Evolutionary conservation across 2,797 vertebrate species (phyloP).

Genomic region (Peromyscus nudipes): DNA sequence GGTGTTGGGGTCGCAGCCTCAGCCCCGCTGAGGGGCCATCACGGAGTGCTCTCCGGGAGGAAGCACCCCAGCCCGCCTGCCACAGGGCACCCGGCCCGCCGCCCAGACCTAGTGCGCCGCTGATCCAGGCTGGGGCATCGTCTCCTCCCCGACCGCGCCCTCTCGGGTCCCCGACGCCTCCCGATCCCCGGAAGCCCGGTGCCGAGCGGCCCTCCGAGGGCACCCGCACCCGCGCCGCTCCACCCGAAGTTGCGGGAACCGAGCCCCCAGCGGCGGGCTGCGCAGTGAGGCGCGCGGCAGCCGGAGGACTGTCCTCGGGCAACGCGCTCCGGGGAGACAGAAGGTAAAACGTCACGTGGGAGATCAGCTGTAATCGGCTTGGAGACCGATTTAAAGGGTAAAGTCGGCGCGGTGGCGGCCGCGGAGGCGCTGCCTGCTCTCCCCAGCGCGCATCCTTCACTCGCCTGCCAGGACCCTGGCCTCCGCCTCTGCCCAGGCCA

Average conservation of each 20-base stretch:
- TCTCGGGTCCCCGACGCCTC: background rate
- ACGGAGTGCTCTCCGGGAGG: background rate
- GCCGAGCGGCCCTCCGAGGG: background rate
- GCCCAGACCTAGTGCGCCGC: slow-evolving; percentile 26
- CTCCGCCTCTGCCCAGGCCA: background rate
- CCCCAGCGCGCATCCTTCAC: background rate
- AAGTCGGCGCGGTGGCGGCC: slow-evolving; percentile 84
- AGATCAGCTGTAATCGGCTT: slow-evolving; percentile 93
- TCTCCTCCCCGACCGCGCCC: background rate
- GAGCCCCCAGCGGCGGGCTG: slow-evolving; percentile 8
- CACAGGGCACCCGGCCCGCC: background rate
- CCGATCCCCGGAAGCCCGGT: background rate
- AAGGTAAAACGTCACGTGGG: slow-evolving; percentile 89
- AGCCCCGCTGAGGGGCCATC: slow-evolving; percentile 58
- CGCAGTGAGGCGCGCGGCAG: slow-evolving; percentile 62
- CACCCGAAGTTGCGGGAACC: slow-evolving; percentile 72
- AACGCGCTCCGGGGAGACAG: slow-evolving; percentile 81
- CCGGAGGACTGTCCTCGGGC: slow-evolving; percentile 62
- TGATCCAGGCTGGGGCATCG: background rate
- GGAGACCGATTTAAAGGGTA: slow-evolving; percentile 93
- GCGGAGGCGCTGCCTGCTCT: slow-evolving; percentile 51
- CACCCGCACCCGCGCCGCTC: background rate
- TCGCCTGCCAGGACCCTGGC: background rate
- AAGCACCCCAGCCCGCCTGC: background rate
- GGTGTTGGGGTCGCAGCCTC: background rate